phyloP scores from a whole-genome alignment of 2,113 vertebrate genomes.

The Sminthopsis crassicaudata region DNA sequence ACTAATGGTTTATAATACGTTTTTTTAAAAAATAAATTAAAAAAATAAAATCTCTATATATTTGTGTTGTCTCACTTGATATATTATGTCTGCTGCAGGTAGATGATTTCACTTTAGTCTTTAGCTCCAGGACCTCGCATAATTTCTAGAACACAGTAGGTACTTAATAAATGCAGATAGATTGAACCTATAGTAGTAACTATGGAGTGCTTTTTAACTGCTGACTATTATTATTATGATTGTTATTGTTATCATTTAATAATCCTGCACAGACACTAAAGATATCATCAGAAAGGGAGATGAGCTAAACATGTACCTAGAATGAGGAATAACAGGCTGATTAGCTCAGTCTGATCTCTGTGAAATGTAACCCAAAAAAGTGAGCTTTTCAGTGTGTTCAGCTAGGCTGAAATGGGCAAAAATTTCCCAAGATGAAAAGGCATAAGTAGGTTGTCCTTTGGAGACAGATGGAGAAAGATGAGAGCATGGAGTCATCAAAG shows the following conservation, averaged over 20 bases:
- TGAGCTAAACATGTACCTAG: neutral
- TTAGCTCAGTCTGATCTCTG: neutral
- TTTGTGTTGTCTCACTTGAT: neutral
- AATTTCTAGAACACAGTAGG: neutral
- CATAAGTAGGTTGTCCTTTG: neutral
- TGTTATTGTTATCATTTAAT: neutral
- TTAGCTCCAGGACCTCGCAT: neutral
- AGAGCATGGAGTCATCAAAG: neutral
- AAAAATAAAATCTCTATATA: neutral
- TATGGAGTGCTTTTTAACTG: neutral
- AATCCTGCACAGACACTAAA: neutral
- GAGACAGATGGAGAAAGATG: neutral
- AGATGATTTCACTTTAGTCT: neutral
- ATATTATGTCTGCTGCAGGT: neutral
- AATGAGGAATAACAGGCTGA: neutral
- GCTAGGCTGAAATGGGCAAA: neutral
- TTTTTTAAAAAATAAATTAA: neutral
- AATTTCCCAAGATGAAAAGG: neutral
- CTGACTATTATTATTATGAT: neutral
- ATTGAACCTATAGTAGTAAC: neutral
- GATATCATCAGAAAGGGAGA: neutral
- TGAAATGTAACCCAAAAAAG: neutral
- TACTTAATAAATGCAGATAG: neutral
- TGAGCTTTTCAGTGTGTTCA: neutral
- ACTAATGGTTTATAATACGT: neutral